A percentile compares a stretch with the other conserved stretches of the same genome.
Conservation (phyloP, 1,140 invertebrate species). For the Brachionus calyciflorus region DNA sequence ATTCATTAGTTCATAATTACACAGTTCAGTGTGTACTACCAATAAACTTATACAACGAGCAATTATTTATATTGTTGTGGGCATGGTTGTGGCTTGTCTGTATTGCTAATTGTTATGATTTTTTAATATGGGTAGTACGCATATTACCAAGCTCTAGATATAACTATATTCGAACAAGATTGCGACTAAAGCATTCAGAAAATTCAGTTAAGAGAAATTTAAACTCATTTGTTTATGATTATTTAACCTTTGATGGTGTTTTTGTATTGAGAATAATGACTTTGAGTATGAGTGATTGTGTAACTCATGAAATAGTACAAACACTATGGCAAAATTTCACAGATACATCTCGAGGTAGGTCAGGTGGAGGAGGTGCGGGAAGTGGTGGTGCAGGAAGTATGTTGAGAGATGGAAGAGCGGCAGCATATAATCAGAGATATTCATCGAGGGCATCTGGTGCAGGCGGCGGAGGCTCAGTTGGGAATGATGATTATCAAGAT, state of each 20-base stretch:
- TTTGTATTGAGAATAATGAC: slow-evolving; percentile 63
- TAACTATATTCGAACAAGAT: slow-evolving; percentile 27
- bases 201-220: slow-evolving; percentile 40
- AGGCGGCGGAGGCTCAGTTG: neutral
- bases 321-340: slow-evolving; percentile 61
- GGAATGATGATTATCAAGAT: slow-evolving; percentile 29
- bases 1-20: slow-evolving; percentile 49
- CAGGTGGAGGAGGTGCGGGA: neutral
- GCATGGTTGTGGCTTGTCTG: slow-evolving; percentile 59
- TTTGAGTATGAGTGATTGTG: slow-evolving; percentile 64
- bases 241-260: slow-evolving; percentile 63
- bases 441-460: neutral
- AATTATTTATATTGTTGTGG: slow-evolving; percentile 59
- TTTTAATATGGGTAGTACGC: slow-evolving; percentile 24
- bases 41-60: slow-evolving; percentile 61
- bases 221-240: slow-evolving; percentile 61
- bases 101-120: slow-evolving; percentile 56
- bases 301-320: slow-evolving; percentile 62
- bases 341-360: neutral
- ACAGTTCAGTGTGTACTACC: slow-evolving; percentile 59
- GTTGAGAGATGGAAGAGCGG: neutral
- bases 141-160: slow-evolving; percentile 8
- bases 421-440: neutral
- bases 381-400: neutral
- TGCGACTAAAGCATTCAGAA: slow-evolving; percentile 33